phyloP scores from a whole-genome alignment of 1,140 invertebrate genomes.

The Caligus rogercresseyi region DNA sequence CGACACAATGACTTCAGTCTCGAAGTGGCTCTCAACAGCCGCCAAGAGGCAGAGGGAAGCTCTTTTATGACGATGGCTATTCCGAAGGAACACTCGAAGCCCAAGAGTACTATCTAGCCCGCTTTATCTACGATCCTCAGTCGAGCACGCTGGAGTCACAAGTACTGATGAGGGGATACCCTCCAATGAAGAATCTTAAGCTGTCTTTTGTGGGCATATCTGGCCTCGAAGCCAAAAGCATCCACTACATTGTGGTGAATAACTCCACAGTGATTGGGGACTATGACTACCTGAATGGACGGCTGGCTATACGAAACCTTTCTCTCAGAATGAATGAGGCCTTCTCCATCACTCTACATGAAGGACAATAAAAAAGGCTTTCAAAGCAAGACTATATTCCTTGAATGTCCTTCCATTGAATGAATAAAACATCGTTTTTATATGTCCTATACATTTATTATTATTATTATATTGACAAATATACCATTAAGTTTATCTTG shows the following conservation, averaged over 20 bases:
- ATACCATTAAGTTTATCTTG: too few relatives aligned
- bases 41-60: conserved; percentile 20
- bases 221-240: neutral
- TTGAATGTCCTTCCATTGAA: too few relatives aligned
- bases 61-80: conserved; percentile 26
- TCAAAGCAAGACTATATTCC: too few relatives aligned
- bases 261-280: neutral
- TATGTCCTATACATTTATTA: too few relatives aligned
- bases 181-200: neutral
- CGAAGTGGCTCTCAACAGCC: conserved; percentile 19
- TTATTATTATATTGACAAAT: too few relatives aligned
- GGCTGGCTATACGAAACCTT: neutral
- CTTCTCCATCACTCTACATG: neutral
- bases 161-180: neutral
- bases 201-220: neutral
- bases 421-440: too few relatives aligned
- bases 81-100: neutral
- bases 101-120: neutral
- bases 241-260: neutral
- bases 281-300: neutral
- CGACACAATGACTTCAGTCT: conserved; percentile 23
- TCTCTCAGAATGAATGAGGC: neutral
- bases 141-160: neutral
- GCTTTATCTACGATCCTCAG: too few relatives aligned
- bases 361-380: too few relatives aligned